Evolutionary conservation across 2,888 invertebrate species (phyloP), one percentile per base, ranked within the genome.

Genomic region (Drosophila picticornis): DNA sequence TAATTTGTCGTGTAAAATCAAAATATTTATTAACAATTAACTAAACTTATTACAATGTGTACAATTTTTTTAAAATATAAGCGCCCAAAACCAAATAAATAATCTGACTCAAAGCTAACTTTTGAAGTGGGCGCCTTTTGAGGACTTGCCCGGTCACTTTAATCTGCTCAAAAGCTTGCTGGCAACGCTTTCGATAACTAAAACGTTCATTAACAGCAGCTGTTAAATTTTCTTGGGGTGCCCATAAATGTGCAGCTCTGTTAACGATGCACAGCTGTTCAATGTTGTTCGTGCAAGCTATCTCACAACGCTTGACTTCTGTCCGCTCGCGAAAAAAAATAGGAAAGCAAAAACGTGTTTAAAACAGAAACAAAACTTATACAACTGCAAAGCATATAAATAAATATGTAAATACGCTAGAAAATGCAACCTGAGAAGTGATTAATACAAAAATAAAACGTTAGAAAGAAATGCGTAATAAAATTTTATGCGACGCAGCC

Each of bases 271-370:
- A 58, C 77, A 83, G 85, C 88, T 83, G 83, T 71, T 77, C 31
- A 85, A 77, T 85, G 83, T 85, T 83, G 81, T 83, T 80, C 64
- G 74, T 77, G 61, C 46, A 65, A 65, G 61, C 66, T 76, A 55
- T 76, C 77, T 67, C 43, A 61, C 64, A 63, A 52, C 76, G 58
- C 38, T 68, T 43, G 29, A 57, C 52, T 50, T 50, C 19, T 46
- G 51, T 71, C 38, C 32, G 62, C 40, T 51, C 69, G 79, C 60
- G 36, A 43, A 56, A 63, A 50, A 43, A 29, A 19, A 19, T 43
- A 46, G 25, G 13, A 25, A 25, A 9, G 16, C 40, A 67, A 88
- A 88, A 84, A 83, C 84, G 84, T 88, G 83, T 78, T 80, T 67
- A 68, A 75, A 63, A 66, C 43, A 56, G 57, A 25, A 57, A 66